These are phyloP conservation scores for Anguilla rostrata DNA, from an alignment of 2,113 vertebrate species.

Conservation along the genomic window DNA sequence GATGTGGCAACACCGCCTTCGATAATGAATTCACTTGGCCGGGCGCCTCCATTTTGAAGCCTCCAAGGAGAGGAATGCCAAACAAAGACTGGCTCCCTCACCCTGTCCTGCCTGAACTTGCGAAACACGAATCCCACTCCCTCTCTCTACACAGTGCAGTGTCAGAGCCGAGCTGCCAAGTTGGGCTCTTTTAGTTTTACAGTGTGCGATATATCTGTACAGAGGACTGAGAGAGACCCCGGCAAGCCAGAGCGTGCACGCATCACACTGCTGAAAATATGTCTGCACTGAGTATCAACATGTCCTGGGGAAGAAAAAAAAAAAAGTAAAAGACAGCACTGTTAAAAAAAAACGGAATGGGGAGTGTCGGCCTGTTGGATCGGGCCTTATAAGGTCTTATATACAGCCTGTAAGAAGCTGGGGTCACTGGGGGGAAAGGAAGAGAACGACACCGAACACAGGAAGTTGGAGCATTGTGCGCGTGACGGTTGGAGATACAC, in stretches of 20 bases:
- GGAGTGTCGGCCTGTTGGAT: neutral
- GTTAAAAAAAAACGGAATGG: neutral
- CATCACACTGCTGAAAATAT: neutral
- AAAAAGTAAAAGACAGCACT: neutral
- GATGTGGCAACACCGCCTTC: neutral
- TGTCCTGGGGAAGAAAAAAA: neutral
- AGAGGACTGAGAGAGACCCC: neutral
- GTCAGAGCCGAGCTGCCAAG: neutral
- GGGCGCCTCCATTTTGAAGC: neutral
- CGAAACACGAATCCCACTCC: neutral
- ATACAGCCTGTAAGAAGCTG: no score
- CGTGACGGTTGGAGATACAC: neutral
- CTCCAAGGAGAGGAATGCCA: neutral
- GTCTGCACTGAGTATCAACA: neutral
- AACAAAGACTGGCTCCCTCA: neutral
- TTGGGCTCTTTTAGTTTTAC: neutral
- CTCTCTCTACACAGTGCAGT: neutral
- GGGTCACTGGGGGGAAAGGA: slow-evolving; percentile 9
- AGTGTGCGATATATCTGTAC: neutral
- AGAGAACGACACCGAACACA: neutral
- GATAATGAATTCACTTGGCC: neutral
- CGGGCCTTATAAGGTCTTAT: slow-evolving; percentile 15
- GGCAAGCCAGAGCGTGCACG: neutral
- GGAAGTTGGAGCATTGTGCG: neutral
- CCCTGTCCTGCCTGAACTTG: neutral